phyloP scores from a whole-genome alignment of 1,140 invertebrate genomes.

The Drosophila littoralis region DNA sequence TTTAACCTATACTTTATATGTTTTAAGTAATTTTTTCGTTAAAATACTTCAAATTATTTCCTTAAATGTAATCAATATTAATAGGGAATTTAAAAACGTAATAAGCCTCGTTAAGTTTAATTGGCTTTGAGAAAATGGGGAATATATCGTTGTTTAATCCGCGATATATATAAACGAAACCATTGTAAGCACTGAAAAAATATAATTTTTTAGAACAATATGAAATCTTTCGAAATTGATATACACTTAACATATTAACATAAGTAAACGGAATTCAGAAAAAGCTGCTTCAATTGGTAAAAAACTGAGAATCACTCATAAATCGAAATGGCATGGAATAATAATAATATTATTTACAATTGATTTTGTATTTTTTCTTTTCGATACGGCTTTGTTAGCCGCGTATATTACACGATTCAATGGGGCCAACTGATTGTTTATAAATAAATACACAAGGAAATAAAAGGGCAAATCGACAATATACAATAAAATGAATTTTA shows the following conservation, averaged over 20 bases:
- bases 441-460: constrained; percentile 61
- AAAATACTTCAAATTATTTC: too few relatives aligned
- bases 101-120: too few relatives aligned
- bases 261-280: neutral
- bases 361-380: constrained; percentile 2
- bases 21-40: too few relatives aligned
- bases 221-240: too few relatives aligned
- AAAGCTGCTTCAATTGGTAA: neutral
- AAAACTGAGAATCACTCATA: neutral
- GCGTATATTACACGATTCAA: constrained; percentile 54
- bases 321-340: constrained; percentile 15
- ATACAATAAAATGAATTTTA: constrained; percentile 38
- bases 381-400: neutral
- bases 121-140: too few relatives aligned
- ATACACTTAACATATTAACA: neutral
- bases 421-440: constrained; percentile 68
- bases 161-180: too few relatives aligned
- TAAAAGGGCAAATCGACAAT: constrained; percentile 38
- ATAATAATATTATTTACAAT: constrained; percentile 2
- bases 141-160: too few relatives aligned
- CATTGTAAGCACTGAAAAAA: too few relatives aligned
- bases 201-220: too few relatives aligned
- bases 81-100: too few relatives aligned
- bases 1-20: too few relatives aligned
- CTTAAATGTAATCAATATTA: too few relatives aligned